Evolutionary conservation across 1,140 invertebrate species (phyloP).

Genomic region (Leptopilina clavipes): DNA sequence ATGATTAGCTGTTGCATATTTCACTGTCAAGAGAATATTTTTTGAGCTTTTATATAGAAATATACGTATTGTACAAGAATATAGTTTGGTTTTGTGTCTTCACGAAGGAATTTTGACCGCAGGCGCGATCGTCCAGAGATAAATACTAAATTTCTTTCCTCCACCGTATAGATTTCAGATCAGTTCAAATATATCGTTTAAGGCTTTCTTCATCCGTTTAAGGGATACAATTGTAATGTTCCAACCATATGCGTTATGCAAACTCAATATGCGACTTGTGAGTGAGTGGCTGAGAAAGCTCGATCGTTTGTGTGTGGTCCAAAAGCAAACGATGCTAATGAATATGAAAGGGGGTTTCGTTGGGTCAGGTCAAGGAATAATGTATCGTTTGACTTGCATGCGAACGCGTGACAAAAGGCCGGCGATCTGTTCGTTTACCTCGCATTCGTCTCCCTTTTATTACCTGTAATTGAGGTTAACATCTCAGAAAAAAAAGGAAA

Average conservation of each 20-base stretch:
- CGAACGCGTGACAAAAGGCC: conserved; percentile 61
- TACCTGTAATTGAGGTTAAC: conserved; percentile 13
- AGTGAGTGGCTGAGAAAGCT: conserved; percentile 16
- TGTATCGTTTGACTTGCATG: conserved; percentile 73
- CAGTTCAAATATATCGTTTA: conserved; percentile 35
- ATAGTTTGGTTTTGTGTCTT: background rate
- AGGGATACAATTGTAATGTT: conserved; percentile 40
- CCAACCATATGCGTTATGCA: conserved; percentile 53
- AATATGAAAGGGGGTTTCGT: conserved; percentile 72
- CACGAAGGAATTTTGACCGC: background rate
- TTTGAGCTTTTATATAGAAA: background rate
- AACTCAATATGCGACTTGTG: conserved; percentile 38
- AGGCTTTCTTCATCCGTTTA: conserved; percentile 35
- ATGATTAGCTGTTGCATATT: conserved; percentile 39
- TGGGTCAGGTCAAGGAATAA: conserved; percentile 75
- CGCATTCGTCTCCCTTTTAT: conserved; percentile 27
- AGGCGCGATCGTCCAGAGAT: conserved; percentile 30
- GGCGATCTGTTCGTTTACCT: conserved; percentile 51
- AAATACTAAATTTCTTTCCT: conserved; percentile 35
- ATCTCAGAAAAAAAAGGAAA: conserved; percentile 17
- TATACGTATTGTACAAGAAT: no score
- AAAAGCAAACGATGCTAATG: conserved; percentile 65
- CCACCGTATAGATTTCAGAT: conserved; percentile 27
- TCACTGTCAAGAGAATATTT: background rate
- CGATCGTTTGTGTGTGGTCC: conserved; percentile 53